Evolutionary conservation across 2,888 invertebrate genomes (phyloP).

Genomic region (Conus canariensis): DNA sequence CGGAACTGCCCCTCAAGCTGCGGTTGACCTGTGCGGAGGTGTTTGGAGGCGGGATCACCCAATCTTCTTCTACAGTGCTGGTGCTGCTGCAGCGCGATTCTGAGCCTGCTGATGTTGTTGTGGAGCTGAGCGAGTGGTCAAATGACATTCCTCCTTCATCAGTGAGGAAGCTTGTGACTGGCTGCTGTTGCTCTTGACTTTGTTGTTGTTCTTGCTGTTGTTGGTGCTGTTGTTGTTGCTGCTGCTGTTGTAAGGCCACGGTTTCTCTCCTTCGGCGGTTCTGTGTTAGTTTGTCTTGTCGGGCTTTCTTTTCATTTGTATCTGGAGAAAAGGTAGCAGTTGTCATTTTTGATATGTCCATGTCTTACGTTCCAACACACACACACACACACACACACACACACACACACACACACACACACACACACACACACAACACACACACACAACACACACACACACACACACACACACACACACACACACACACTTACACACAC

Average conservation of each 20-base stretch:
- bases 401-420: too few species aligned
- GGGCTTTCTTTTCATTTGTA: slow-evolving; percentile 9
- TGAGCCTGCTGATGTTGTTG: background rate
- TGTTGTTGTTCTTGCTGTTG: background rate
- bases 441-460: too few species aligned
- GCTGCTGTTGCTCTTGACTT: background rate
- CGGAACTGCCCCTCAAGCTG: background rate
- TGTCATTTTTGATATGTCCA: too few species aligned
- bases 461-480: too few species aligned
- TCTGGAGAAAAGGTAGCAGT: background rate
- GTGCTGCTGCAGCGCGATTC: background rate
- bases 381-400: too few species aligned
- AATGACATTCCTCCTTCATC: background rate
- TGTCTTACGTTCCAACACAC: too few species aligned
- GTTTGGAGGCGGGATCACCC: background rate
- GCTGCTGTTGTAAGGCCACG: background rate
- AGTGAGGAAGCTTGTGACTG: too few species aligned
- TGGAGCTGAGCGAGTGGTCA: background rate
- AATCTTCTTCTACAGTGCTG: background rate
- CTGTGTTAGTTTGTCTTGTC: slow-evolving; percentile 7
- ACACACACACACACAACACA: too few species aligned
- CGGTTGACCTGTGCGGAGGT: background rate
- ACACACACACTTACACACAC: too few species aligned
- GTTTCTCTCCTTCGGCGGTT: slow-evolving; percentile 29
- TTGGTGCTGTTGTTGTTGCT: too few species aligned